Conservation (phyloP, 2,888 invertebrate species). For the Gasteruption jaculator region DNA sequence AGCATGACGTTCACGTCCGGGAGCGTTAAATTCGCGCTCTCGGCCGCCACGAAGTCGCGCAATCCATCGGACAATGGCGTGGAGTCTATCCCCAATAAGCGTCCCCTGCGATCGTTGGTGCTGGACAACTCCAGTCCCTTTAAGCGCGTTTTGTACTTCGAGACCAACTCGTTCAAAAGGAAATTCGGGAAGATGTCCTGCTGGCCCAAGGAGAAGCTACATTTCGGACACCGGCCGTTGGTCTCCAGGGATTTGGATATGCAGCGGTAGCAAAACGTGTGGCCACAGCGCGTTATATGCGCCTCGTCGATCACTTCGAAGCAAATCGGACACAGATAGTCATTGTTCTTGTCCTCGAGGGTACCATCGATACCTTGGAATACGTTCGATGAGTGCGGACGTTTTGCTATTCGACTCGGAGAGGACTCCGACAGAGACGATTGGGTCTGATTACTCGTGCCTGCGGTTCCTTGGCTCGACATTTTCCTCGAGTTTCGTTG, state of each 20-base stretch:
- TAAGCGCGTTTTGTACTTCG: slow-evolving; percentile 62
- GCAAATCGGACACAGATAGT: slow-evolving; percentile 76
- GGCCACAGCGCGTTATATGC: slow-evolving; percentile 87
- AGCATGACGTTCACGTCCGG: slow-evolving; percentile 80
- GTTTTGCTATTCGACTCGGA: slow-evolving; percentile 54
- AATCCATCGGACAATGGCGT: slow-evolving; percentile 42
- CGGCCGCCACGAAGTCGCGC: slow-evolving; percentile 63
- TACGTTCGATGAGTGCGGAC: slow-evolving; percentile 50
- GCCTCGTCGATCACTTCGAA: slow-evolving; percentile 86
- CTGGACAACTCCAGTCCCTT: slow-evolving; percentile 50
- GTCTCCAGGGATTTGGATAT: slow-evolving; percentile 66
- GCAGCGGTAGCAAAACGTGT: slow-evolving; percentile 85
- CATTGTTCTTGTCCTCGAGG: slow-evolving; percentile 65
- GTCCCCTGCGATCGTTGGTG: slow-evolving; percentile 30
- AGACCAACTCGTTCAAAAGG: slow-evolving; percentile 74
- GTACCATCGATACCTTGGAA: slow-evolving; percentile 63
- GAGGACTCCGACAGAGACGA: no score
- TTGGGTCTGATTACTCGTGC: no score
- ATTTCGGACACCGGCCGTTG: slow-evolving; percentile 76
- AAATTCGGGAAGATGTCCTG: slow-evolving; percentile 83
- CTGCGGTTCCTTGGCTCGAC: no score
- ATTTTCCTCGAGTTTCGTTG: no score
- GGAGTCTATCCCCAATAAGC: slow-evolving; percentile 31
- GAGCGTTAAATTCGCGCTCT: slow-evolving; percentile 68
- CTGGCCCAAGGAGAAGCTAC: slow-evolving; percentile 67